phyloP scores from a whole-genome alignment of 2,888 invertebrate genomes.

The Elmis aenea region DNA sequence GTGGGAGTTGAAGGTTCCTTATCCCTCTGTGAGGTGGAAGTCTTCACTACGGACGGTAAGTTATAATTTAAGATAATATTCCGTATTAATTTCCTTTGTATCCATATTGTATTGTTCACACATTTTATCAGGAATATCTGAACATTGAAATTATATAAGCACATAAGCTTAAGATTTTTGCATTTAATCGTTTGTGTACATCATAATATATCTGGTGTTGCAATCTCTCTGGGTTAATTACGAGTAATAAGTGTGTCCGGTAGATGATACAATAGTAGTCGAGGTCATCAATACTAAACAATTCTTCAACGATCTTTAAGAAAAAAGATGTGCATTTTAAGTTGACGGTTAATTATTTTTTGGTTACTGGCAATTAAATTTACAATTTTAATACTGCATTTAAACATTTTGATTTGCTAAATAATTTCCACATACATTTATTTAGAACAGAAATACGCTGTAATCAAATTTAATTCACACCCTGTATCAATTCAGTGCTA shows the following conservation, averaged over 20 bases:
- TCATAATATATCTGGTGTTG: slow-evolving; percentile 2
- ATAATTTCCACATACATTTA: no score
- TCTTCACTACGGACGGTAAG: slow-evolving; percentile 84
- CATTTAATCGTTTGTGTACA: slow-evolving; percentile 4
- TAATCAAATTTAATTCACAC: no score
- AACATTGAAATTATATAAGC: slow-evolving; percentile 4
- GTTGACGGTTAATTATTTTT: no score
- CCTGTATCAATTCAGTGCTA: no score
- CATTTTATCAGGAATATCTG: slow-evolving; percentile 3
- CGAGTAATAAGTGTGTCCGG: slow-evolving; percentile 9
- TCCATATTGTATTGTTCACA: slow-evolving; percentile 2
- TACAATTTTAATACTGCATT: no score
- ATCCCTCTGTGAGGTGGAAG: slow-evolving; percentile 87
- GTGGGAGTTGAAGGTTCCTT: slow-evolving; percentile 88
- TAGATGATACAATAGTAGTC: slow-evolving; percentile 4
- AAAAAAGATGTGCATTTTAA: no score
- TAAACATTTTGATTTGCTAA: no score
- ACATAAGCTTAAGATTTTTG: slow-evolving; percentile 6
- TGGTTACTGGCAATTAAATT: no score
- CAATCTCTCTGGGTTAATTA: slow-evolving; percentile 7
- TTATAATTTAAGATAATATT: no score
- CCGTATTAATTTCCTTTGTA: slow-evolving; percentile 11
- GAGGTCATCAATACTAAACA: no score
- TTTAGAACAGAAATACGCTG: no score
- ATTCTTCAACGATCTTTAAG: no score